Conservation (phyloP, 2,797 vertebrate genomes). For the Poecilia wingei region DNA sequence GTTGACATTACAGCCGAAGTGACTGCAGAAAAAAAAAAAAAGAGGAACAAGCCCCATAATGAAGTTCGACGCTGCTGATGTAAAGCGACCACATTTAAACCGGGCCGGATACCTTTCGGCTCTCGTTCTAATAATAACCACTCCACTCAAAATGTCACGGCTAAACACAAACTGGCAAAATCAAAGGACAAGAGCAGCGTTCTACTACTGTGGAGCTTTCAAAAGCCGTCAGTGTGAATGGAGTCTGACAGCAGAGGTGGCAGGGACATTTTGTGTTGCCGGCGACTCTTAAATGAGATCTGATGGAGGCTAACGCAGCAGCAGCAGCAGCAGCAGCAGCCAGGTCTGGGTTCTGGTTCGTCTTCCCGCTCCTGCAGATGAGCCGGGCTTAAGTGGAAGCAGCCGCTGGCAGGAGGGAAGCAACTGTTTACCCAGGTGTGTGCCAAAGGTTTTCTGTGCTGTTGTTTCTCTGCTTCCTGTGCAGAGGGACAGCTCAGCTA, state of each 20-base stretch:
- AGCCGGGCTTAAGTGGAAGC: constrained; percentile 22
- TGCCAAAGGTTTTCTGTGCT: constrained; percentile 26
- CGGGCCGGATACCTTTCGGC: constrained; percentile 71
- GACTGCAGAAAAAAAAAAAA: constrained; percentile 60
- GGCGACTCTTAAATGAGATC: constrained; percentile 26
- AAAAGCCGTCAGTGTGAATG: constrained; percentile 51
- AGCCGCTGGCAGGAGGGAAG: constrained; percentile 30
- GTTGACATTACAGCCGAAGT: constrained; percentile 47
- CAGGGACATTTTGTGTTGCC: constrained; percentile 44
- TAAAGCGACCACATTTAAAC: constrained; percentile 54
- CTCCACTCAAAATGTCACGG: constrained; percentile 65
- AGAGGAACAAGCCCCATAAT: constrained; percentile 64
- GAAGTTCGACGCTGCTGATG: constrained; percentile 70
- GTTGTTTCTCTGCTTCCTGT: constrained; percentile 14
- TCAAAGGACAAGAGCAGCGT: constrained; percentile 41
- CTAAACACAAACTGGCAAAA: constrained; percentile 53
- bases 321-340: constrained; percentile 37
- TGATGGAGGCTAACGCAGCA: constrained; percentile 44
- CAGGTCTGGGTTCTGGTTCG: constrained; percentile 23
- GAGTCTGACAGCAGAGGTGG: constrained; percentile 66
- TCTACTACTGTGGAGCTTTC: constrained; percentile 45
- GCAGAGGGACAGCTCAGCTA: constrained; percentile 10
- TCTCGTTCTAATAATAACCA: constrained; percentile 71
- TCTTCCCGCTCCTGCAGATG: constrained; percentile 21
- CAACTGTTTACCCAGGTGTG: constrained; percentile 57